Evolutionary conservation across 2,113 vertebrate genomes (phyloP).

Genomic region (Taurulus bubalis): DNA sequence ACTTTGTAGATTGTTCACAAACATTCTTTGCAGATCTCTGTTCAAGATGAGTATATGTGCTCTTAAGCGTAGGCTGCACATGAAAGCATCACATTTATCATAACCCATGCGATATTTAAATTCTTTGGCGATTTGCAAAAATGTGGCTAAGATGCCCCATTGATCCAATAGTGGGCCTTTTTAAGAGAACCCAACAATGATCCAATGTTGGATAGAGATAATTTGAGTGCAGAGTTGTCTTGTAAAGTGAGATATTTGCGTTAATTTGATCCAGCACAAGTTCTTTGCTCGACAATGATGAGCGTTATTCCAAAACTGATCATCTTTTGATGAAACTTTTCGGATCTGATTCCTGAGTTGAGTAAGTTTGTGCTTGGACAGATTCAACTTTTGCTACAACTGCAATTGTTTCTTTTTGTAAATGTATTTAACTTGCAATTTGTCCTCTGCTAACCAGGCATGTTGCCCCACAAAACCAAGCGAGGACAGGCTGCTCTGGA

Average conservation of each 20-base stretch:
- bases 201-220: neutral
- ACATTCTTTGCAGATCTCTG: neutral
- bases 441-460: slow-evolving; percentile 79
- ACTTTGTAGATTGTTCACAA: neutral
- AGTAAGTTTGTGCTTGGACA: slow-evolving; percentile 24
- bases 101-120: neutral
- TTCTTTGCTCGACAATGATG: slow-evolving; percentile 76
- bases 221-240: slow-evolving; percentile 58
- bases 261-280: neutral
- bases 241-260: neutral
- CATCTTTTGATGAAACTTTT: slow-evolving; percentile 79
- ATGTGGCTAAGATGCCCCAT: neutral
- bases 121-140: neutral
- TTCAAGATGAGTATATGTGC: neutral
- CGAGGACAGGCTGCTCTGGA: slow-evolving; percentile 92
- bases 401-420: neutral
- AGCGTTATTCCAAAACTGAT: slow-evolving; percentile 83
- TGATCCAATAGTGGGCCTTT: neutral
- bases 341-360: slow-evolving; percentile 88
- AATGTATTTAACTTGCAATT: slow-evolving; percentile 15
- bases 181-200: neutral
- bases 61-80: neutral
- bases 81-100: neutral
- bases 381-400: neutral
- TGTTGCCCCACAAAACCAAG: slow-evolving; percentile 96